Evolutionary conservation across 2,888 invertebrate species (phyloP).

Genomic region (Drosophila formosana): DNA sequence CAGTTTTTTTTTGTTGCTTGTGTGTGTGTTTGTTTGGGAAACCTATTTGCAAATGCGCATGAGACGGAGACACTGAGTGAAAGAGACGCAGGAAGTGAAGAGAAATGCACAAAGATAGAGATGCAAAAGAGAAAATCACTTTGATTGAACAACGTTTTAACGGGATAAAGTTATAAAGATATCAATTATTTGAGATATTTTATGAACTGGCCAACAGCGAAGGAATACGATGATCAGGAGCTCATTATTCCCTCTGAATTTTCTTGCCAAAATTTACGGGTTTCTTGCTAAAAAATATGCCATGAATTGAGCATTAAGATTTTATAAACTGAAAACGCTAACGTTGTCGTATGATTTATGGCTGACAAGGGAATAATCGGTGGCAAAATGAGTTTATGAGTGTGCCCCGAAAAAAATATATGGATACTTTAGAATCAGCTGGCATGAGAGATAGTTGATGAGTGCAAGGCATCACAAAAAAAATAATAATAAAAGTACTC

Average conservation of each 20-base stretch:
- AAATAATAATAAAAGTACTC: neutral
- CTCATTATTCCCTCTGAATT: too few species aligned
- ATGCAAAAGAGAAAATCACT: too few species aligned
- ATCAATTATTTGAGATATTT: too few species aligned
- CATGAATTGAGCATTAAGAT: neutral
- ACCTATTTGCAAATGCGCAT: constrained; percentile 24
- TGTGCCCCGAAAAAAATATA: neutral
- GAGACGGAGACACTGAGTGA: neutral
- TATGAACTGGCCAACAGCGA: too few species aligned
- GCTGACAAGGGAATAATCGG: neutral
- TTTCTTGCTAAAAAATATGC: too few species aligned
- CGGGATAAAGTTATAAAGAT: too few species aligned
- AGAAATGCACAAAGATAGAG: neutral
- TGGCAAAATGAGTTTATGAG: neutral
- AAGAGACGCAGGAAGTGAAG: neutral
- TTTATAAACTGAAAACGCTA: neutral
- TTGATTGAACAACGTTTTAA: too few species aligned
- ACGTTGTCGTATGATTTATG: neutral
- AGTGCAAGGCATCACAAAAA: neutral
- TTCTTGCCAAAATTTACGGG: too few species aligned
- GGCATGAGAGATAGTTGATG: neutral
- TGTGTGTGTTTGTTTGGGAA: constrained; percentile 3
- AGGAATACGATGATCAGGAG: too few species aligned
- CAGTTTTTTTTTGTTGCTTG: neutral
- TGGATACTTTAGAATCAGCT: neutral